phyloP scores from a whole-genome alignment of 2,797 vertebrate species.

The Somateria mollissima region DNA sequence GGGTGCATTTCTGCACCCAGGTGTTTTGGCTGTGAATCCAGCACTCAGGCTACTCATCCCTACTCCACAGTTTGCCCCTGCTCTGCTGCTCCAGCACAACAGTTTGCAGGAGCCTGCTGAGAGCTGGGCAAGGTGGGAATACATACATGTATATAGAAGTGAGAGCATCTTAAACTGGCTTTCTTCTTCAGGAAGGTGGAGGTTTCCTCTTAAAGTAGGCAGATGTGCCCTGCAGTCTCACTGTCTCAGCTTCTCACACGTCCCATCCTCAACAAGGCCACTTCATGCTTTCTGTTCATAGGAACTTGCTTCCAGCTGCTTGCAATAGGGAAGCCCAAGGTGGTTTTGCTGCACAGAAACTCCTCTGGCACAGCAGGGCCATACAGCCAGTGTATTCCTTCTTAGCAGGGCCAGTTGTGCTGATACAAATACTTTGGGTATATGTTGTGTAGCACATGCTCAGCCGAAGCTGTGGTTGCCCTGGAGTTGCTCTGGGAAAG shows the following conservation, averaged over 20 bases:
- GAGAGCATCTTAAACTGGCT: not conserved
- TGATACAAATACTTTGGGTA: not conserved
- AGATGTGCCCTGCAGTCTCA: not conserved
- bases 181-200: not conserved
- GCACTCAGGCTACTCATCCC: not conserved
- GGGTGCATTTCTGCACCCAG: not conserved
- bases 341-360: not conserved
- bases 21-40: not conserved
- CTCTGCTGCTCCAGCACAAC: not conserved
- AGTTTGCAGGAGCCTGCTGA: not conserved
- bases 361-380: not conserved
- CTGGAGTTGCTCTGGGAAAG: not conserved
- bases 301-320: not conserved
- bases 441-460: not conserved
- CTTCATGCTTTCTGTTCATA: not conserved
- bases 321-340: not conserved
- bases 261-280: not conserved
- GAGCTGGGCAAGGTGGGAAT: not conserved
- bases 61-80: rapidly evolving
- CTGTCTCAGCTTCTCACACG: not conserved
- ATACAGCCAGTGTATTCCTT: rapidly evolving
- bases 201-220: not conserved
- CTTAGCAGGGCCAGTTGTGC: not conserved
- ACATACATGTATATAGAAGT: rapidly evolving
- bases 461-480: not conserved